Conservation (phyloP, 2,797 vertebrate genomes). For the Cuniculus paca region DNA sequence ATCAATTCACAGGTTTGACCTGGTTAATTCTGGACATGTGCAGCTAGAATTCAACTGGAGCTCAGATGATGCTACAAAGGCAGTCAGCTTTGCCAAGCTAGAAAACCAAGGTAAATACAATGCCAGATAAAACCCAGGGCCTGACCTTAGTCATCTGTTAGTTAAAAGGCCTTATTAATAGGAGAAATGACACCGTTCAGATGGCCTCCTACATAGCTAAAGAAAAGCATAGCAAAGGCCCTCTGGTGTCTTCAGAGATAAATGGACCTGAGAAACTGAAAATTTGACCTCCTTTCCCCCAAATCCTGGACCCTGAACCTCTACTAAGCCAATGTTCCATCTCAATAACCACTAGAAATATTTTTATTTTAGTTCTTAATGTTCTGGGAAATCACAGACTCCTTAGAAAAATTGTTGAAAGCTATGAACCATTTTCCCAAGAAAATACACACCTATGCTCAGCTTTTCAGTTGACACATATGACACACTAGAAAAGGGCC, state of each 20-base stretch:
- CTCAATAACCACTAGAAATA: not conserved
- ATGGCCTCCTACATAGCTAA: not conserved
- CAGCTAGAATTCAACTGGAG: conserved; percentile 92
- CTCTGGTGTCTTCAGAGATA: not conserved
- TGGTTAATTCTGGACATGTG: conserved; percentile 91
- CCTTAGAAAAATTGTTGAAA: conserved; percentile 42
- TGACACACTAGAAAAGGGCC: not conserved
- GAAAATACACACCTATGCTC: not conserved
- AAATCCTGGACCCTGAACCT: not conserved
- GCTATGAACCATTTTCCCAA: not conserved
- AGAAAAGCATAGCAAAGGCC: not conserved
- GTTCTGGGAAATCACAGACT: not conserved
- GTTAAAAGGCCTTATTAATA: not conserved
- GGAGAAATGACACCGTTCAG: not conserved
- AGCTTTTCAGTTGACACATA: not conserved
- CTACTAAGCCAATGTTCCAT: not conserved
- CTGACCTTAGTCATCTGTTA: not conserved
- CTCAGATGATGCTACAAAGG: conserved; percentile 82
- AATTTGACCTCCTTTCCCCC: not conserved
- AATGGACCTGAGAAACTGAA: not conserved
- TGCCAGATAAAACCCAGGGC: not conserved
- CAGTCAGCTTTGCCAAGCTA: conserved; percentile 49
- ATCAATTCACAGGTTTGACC: conserved; percentile 87
- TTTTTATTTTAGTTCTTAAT: not conserved
- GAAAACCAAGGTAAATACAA: conserved; percentile 55